A percentile compares a stretch with the other conserved stretches of the same genome.
Conservation (phyloP, 2,113 vertebrate species). For the Xyrauchen texanus region DNA sequence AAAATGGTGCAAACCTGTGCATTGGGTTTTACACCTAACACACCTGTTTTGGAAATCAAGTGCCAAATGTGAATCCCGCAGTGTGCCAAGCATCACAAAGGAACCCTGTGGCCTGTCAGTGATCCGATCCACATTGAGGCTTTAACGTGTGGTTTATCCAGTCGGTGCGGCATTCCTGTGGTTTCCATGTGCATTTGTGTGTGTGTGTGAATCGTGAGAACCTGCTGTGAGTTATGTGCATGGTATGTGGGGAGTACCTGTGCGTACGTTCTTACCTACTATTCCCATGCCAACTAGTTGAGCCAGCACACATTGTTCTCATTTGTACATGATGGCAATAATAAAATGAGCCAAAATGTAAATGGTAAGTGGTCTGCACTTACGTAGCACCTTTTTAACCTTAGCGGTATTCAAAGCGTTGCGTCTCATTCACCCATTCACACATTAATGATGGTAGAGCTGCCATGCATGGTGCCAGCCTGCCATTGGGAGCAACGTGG, state of each 20-base stretch:
- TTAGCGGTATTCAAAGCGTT: too few species aligned
- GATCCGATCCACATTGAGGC: not conserved
- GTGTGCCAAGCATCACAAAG: slow-evolving; percentile 62
- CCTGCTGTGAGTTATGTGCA: slow-evolving; percentile 1
- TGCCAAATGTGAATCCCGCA: slow-evolving; percentile 22
- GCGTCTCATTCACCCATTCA: too few species aligned
- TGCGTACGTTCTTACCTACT: not conserved
- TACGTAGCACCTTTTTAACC: too few species aligned
- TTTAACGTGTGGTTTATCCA: slow-evolving; percentile 20
- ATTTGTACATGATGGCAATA: too few species aligned
- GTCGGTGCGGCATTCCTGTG: slow-evolving; percentile 38
- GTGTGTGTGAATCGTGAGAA: slow-evolving; percentile 3
- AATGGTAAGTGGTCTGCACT: too few species aligned
- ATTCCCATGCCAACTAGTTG: not conserved
- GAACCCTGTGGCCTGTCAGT: not conserved
- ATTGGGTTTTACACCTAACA: not conserved
- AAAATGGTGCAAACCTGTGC: not conserved
- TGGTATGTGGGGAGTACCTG: not conserved
- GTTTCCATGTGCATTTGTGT: slow-evolving; percentile 1
- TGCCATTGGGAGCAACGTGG: too few species aligned
- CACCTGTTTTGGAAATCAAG: not conserved
- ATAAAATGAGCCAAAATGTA: too few species aligned
- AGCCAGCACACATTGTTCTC: not conserved
- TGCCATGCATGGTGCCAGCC: too few species aligned
- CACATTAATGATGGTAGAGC: too few species aligned